phyloP scores from a whole-genome alignment of 2,888 invertebrate genomes.

The Brachylomia viminalis region DNA sequence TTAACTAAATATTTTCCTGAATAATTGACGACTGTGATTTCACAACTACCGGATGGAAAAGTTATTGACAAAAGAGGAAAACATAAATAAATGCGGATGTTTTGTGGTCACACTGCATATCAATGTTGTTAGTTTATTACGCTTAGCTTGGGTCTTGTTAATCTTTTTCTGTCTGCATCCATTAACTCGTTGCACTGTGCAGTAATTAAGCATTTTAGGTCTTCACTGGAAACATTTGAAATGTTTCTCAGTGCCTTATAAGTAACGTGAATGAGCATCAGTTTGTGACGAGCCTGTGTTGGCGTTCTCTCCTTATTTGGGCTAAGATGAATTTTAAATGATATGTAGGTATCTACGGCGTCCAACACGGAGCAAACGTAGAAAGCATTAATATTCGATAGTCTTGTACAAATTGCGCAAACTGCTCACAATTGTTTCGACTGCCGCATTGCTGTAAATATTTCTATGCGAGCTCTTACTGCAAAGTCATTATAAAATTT shows the following conservation, averaged over 20 bases:
- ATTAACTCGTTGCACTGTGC: slow-evolving; percentile 17
- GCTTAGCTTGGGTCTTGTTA: slow-evolving; percentile 21
- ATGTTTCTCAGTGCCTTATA: slow-evolving; percentile 44
- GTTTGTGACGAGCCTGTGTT: slow-evolving; percentile 13
- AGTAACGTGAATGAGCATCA: slow-evolving; percentile 17
- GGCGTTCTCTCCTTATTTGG: slow-evolving; percentile 40
- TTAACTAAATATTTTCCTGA: slow-evolving; percentile 43
- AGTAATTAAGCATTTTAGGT: slow-evolving; percentile 43
- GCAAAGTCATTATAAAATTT: slow-evolving; percentile 41
- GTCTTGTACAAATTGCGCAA: neutral
- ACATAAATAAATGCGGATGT: slow-evolving; percentile 17
- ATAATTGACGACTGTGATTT: slow-evolving; percentile 21
- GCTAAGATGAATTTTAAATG: slow-evolving; percentile 12
- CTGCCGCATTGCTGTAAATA: slow-evolving; percentile 25
- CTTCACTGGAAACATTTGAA: slow-evolving; percentile 50
- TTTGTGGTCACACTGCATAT: slow-evolving; percentile 24
- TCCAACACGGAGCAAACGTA: neutral
- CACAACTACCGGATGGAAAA: slow-evolving; percentile 26
- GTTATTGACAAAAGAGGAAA: slow-evolving; percentile 30
- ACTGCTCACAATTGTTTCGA: slow-evolving; percentile 7
- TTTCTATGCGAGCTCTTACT: slow-evolving; percentile 21
- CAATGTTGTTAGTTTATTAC: slow-evolving; percentile 15
- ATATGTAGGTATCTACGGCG: neutral
- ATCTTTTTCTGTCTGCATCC: slow-evolving; percentile 11
- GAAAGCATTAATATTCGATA: slow-evolving; percentile 9